Evolutionary conservation across 2,888 invertebrate genomes (phyloP).

Genomic region (Oeneis ivallda): DNA sequence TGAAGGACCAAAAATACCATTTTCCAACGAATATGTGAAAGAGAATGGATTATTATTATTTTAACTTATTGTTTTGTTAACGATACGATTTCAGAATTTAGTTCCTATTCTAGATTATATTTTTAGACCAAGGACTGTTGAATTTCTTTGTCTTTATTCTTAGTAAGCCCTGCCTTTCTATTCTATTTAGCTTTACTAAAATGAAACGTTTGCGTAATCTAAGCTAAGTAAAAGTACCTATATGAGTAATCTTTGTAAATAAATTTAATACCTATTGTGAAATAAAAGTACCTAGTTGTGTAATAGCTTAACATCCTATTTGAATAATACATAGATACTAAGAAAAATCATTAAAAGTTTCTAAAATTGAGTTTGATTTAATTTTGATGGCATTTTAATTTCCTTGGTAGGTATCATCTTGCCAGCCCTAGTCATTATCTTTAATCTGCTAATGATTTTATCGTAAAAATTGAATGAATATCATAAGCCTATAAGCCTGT

Average conservation of each 20-base stretch:
- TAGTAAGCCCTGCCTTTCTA: neutral
- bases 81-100: neutral
- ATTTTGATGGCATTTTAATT: neutral
- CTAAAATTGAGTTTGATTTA: neutral
- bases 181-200: neutral
- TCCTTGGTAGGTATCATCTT: neutral
- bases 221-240: neutral
- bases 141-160: conserved; percentile 16
- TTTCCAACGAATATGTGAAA: neutral
- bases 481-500: neutral
- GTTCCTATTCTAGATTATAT: conserved; percentile 27
- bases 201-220: neutral
- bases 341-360: neutral
- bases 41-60: conserved; percentile 29
- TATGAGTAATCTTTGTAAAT: neutral
- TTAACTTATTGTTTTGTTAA: conserved; percentile 24
- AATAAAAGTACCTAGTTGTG: neutral
- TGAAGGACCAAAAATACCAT: neutral
- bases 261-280: neutral
- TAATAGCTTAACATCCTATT: neutral
- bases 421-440: neutral
- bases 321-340: too few species aligned
- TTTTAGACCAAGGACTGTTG: conserved; percentile 28
- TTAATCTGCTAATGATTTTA: neutral
- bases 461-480: neutral